Percentiles rank a stretch among this genome's conserved stretches.
These are phyloP conservation scores for Callimico goeldii DNA, from an alignment of 2,797 vertebrate species.

Conservation along the genomic window DNA sequence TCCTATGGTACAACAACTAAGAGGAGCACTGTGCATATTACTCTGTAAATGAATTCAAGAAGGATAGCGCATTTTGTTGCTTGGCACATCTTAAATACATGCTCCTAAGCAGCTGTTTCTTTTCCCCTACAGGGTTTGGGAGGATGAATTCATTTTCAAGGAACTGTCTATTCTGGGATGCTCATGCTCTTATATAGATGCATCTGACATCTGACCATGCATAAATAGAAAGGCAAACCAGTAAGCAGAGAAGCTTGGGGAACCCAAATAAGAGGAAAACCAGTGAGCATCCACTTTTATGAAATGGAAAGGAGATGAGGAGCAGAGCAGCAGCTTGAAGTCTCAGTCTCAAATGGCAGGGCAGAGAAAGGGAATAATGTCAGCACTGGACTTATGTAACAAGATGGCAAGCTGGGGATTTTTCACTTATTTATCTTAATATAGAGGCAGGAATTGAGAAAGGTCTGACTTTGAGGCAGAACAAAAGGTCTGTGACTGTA, in stretches of 20 bases:
- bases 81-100: background rate
- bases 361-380: background rate
- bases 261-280: background rate
- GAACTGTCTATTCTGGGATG: background rate
- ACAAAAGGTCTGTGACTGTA: background rate
- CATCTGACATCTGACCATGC: background rate
- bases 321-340: background rate
- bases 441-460: background rate
- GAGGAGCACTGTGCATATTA: background rate
- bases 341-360: background rate
- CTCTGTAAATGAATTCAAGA: constrained; percentile 2
- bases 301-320: background rate
- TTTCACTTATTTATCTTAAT: background rate
- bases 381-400: background rate
- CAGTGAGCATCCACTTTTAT: background rate
- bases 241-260: background rate
- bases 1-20: background rate
- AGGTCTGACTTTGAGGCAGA: background rate
- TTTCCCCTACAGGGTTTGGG: background rate
- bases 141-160: background rate
- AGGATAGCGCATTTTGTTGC: background rate
- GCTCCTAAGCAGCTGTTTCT: background rate
- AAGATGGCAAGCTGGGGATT: background rate
- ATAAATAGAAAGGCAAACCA: background rate
- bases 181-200: background rate